Percentiles rank a stretch among this genome's conserved stretches.
Conservation (phyloP, 2,797 vertebrate genomes). For the Decapterus maruadsi region DNA sequence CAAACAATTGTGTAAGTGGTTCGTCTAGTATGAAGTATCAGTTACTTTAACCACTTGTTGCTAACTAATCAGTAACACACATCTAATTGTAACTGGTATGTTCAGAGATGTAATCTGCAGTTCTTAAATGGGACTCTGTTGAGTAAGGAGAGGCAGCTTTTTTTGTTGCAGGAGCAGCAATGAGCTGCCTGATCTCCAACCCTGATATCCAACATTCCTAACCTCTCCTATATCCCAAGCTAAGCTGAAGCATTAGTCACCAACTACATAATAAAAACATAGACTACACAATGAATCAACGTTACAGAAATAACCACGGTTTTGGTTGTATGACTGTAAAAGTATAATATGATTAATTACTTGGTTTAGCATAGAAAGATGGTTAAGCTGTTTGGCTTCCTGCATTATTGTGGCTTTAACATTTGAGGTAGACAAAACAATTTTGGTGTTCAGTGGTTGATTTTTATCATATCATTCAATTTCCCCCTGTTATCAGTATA, state of each 20-base stretch:
- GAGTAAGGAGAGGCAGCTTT: constrained; percentile 62
- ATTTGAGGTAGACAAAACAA: background rate
- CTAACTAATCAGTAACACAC: constrained; percentile 78
- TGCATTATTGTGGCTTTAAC: background rate
- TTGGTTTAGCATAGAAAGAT: background rate
- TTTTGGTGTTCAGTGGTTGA: background rate
- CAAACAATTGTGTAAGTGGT: constrained; percentile 40
- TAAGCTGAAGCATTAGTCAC: constrained; percentile 62
- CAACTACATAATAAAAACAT: constrained; percentile 22
- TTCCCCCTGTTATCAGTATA: background rate
- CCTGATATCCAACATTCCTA: constrained; percentile 81
- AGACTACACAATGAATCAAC: background rate
- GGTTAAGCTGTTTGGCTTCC: background rate
- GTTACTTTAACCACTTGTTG: constrained; percentile 73
- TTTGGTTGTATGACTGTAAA: background rate
- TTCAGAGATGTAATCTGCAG: constrained; percentile 80
- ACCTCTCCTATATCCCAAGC: constrained; percentile 70
- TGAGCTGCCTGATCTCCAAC: constrained; percentile 70
- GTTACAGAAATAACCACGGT: constrained; percentile 1
- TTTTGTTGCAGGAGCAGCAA: constrained; percentile 53
- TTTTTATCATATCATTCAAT: background rate
- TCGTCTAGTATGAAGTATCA: constrained; percentile 53
- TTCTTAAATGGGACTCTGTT: constrained; percentile 76
- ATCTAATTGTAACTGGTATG: constrained; percentile 82
- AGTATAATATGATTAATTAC: background rate